A percentile compares a stretch with the other conserved stretches of the same genome.
These are phyloP conservation scores for Penaeus japonicus DNA, from an alignment of 1,140 invertebrate species.

Conservation along the genomic window DNA sequence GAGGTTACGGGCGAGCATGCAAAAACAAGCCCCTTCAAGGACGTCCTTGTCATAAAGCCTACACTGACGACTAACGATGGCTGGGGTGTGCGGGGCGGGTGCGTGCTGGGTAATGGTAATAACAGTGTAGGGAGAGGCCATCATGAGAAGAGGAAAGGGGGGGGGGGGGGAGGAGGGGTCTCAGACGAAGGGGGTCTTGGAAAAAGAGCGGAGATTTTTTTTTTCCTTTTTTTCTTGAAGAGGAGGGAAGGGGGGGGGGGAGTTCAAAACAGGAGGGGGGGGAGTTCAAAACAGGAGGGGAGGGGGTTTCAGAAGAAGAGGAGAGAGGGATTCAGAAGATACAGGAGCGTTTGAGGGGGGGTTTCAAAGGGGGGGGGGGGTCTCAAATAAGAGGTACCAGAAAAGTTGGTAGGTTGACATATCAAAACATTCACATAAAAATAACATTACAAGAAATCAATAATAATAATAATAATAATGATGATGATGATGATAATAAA, in stretches of 20 bases:
- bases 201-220: not conserved
- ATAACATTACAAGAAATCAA: too few species aligned
- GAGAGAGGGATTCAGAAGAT: not conserved
- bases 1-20: too few species aligned
- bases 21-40: too few species aligned
- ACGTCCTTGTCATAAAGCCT: too few species aligned
- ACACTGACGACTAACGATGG: too few species aligned
- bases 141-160: conserved; percentile 28
- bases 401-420: not conserved
- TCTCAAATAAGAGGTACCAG: not conserved
- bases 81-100: not conserved
- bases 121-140: conserved; percentile 1
- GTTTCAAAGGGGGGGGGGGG: not conserved
- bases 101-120: too few species aligned
- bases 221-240: too few species aligned
- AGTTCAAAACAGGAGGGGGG: not conserved
- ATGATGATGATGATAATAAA: not conserved
- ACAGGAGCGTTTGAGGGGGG: not conserved
- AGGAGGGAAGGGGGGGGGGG: not conserved
- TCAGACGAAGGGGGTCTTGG: not conserved
- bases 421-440: too few species aligned
- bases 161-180: conserved; percentile 20
- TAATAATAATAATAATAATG: not conserved
- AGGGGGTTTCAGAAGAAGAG: not conserved
- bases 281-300: not conserved